Conservation (phyloP, 2,797 vertebrate species). For the Heteromormyrus szaboi region DNA sequence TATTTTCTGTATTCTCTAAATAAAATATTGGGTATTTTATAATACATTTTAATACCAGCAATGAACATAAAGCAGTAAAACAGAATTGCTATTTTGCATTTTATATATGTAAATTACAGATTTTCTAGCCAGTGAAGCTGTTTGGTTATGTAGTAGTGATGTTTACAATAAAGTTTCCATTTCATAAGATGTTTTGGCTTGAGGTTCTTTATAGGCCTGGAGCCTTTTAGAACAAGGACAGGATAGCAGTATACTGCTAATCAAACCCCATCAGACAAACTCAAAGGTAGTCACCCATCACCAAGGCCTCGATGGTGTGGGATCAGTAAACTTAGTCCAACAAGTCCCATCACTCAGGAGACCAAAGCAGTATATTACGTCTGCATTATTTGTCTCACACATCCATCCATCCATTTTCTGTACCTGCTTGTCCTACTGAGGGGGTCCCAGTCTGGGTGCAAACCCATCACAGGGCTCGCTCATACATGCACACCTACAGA, state of each 20-base stretch:
- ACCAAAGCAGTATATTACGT: background rate
- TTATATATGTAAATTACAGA: background rate
- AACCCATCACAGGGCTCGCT: background rate
- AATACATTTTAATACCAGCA: background rate
- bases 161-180: background rate
- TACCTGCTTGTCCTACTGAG: background rate
- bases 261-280: background rate
- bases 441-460: background rate
- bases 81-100: background rate
- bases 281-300: background rate
- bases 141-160: background rate
- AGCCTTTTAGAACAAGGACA: background rate
- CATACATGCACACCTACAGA: background rate
- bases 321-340: background rate
- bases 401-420: background rate
- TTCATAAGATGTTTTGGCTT: background rate
- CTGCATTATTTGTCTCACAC: background rate
- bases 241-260: background rate
- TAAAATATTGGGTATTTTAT: background rate
- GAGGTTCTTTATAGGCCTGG: background rate
- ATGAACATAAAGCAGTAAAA: background rate
- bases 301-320: background rate
- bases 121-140: background rate
- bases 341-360: background rate
- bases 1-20: background rate